phyloP scores from a whole-genome alignment of 2,113 vertebrate species.

The Ovis canadensis region DNA sequence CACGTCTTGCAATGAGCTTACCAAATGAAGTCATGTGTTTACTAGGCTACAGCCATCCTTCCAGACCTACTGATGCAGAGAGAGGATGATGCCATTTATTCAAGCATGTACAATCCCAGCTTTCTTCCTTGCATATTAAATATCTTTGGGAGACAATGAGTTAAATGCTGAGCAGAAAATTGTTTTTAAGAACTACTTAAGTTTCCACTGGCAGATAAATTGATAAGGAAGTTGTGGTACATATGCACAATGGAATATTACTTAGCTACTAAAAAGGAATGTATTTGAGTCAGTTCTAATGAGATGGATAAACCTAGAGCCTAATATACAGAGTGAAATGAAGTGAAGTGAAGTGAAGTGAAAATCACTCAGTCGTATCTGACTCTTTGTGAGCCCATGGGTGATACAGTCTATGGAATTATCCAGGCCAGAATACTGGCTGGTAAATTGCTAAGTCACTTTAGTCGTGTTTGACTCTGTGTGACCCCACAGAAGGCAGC shows the following conservation, averaged over 20 bases:
- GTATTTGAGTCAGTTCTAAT: background rate
- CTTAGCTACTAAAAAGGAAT: background rate
- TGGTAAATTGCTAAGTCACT: no score
- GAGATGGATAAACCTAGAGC: background rate
- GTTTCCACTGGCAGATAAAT: background rate
- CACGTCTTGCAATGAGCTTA: fast-evolving
- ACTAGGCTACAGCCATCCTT: fast-evolving
- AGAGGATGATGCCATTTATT: fast-evolving
- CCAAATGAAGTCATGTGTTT: fast-evolving
- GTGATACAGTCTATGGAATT: background rate
- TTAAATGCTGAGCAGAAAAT: background rate
- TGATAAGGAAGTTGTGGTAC: background rate
- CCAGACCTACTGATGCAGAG: fast-evolving
- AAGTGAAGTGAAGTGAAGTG: background rate
- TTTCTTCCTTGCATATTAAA: background rate
- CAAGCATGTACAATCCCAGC: fast-evolving
- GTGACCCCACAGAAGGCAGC: no score
- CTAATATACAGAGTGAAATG: background rate
- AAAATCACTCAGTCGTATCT: background rate
- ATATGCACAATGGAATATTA: background rate
- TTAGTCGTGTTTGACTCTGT: no score
- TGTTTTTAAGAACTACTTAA: background rate
- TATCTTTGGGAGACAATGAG: background rate
- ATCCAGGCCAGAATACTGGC: background rate
- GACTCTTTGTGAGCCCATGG: background rate